These are phyloP conservation scores for Lydus trimaculatus DNA, from an alignment of 2,888 invertebrate species.

Conservation along the genomic window DNA sequence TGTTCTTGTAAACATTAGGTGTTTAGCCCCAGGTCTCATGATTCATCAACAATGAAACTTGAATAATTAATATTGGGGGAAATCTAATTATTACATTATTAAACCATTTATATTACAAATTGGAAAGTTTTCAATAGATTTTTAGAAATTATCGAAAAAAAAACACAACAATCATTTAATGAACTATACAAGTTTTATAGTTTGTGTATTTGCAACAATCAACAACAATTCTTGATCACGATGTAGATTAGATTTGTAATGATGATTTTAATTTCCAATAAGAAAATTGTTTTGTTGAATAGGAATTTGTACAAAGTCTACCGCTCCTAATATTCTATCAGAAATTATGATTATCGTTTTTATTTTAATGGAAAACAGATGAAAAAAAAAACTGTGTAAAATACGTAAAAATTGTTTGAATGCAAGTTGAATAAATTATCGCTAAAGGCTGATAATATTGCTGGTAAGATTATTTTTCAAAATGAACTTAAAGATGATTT, in stretches of 20 bases:
- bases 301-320: constrained; percentile 19
- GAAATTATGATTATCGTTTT: not conserved
- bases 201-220: not conserved
- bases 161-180: no score
- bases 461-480: constrained; percentile 2
- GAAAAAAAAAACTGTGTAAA: not conserved
- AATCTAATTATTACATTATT: not conserved
- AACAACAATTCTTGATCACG: constrained; percentile 36
- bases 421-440: constrained; percentile 4
- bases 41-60: constrained; percentile 1
- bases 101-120: not conserved
- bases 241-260: constrained; percentile 43
- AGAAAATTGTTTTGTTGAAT: constrained; percentile 18
- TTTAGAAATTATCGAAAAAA: not conserved
- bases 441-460: not conserved
- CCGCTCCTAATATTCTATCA: constrained; percentile 7
- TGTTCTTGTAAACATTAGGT: not conserved
- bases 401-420: not conserved
- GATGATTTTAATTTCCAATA: constrained; percentile 32
- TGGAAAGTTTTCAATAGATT: not conserved
- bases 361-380: not conserved
- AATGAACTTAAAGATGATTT: constrained; percentile 34
- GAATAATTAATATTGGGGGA: not conserved
- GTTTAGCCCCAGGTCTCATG: not conserved
- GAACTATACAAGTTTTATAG: not conserved